Percentiles rank a stretch among this genome's conserved stretches.
These are phyloP conservation scores for Poecilia velifera DNA, from an alignment of 2,797 vertebrate genomes.

Conservation along the genomic window DNA sequence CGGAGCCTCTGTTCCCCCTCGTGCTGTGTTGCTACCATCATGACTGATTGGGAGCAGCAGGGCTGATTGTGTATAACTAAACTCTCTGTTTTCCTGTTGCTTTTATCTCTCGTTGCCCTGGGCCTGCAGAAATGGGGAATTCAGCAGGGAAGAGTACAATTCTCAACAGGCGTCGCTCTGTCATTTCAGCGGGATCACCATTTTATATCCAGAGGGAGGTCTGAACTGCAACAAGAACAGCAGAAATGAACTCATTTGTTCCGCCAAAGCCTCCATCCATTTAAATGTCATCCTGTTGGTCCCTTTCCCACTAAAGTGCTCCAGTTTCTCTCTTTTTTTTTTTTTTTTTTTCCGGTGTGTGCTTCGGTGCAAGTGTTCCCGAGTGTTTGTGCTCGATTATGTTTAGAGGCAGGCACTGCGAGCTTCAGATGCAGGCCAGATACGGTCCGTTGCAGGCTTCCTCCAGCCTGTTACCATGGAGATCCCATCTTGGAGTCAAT, in stretches of 20 bases:
- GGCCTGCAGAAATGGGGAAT: slow-evolving; percentile 41
- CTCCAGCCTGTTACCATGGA: slow-evolving; percentile 69
- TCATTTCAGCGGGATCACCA: slow-evolving; percentile 43
- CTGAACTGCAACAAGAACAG: slow-evolving; percentile 33
- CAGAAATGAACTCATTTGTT: slow-evolving; percentile 54
- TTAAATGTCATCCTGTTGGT: slow-evolving; percentile 61
- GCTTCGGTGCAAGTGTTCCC: slow-evolving; percentile 15
- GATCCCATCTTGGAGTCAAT: slow-evolving; percentile 62
- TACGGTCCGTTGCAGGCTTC: slow-evolving; percentile 44
- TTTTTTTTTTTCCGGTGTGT: slow-evolving; percentile 35
- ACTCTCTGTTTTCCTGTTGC: slow-evolving; percentile 50
- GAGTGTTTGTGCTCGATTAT: slow-evolving; percentile 9
- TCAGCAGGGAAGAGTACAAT: slow-evolving; percentile 57
- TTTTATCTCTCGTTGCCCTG: slow-evolving; percentile 45
- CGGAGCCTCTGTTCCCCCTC: slow-evolving; percentile 28
- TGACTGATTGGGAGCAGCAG: slow-evolving; percentile 74
- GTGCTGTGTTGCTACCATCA: slow-evolving; percentile 54
- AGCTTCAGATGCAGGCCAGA: slow-evolving; percentile 36
- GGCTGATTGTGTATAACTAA: slow-evolving; percentile 55
- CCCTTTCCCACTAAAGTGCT: slow-evolving; percentile 30
- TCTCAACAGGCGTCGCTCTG: slow-evolving; percentile 51
- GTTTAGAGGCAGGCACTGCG: slow-evolving; percentile 31
- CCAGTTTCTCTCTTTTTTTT: slow-evolving; percentile 22
- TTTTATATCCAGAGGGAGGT: slow-evolving; percentile 47
- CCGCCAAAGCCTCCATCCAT: slow-evolving; percentile 39